phyloP scores from a whole-genome alignment of 2,113 vertebrate genomes.

The Ameiurus melas region DNA sequence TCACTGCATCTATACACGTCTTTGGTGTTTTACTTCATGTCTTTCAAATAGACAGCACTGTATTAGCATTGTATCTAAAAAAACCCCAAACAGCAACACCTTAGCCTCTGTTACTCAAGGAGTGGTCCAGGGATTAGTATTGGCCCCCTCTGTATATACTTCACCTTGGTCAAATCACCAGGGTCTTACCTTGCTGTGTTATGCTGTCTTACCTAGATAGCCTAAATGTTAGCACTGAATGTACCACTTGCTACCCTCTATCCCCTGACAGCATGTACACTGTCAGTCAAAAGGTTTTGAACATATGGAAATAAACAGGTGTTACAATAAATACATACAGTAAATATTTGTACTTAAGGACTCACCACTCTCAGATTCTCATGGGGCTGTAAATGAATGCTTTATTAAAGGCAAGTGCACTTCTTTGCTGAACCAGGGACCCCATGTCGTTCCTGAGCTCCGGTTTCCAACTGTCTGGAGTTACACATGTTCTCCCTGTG shows the following conservation, averaged over 20 bases:
- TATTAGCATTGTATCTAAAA: not conserved
- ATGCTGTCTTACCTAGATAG: not conserved
- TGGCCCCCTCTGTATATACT: not conserved
- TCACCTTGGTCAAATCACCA: not conserved
- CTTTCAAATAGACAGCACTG: not conserved
- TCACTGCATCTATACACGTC: not conserved
- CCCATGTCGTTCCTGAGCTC: not conserved
- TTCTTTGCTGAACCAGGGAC: not conserved
- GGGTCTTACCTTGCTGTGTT: not conserved
- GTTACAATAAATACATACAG: not conserved
- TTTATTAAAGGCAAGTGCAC: not conserved
- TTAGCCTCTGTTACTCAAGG: not conserved
- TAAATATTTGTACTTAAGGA: not conserved
- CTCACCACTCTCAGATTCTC: not conserved
- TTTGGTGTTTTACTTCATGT: not conserved
- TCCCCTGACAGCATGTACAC: not conserved
- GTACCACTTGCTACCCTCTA: not conserved
- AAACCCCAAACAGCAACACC: not conserved
- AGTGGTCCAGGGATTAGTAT: not conserved
- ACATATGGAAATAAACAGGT: not conserved
- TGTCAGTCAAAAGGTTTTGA: not conserved
- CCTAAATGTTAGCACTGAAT: not conserved
- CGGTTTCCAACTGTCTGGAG: not conserved
- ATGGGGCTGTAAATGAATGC: not conserved
- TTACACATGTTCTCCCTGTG: not conserved